Evolutionary conservation across 2,797 vertebrate genomes (phyloP).

Genomic region (Danio tinwini): DNA sequence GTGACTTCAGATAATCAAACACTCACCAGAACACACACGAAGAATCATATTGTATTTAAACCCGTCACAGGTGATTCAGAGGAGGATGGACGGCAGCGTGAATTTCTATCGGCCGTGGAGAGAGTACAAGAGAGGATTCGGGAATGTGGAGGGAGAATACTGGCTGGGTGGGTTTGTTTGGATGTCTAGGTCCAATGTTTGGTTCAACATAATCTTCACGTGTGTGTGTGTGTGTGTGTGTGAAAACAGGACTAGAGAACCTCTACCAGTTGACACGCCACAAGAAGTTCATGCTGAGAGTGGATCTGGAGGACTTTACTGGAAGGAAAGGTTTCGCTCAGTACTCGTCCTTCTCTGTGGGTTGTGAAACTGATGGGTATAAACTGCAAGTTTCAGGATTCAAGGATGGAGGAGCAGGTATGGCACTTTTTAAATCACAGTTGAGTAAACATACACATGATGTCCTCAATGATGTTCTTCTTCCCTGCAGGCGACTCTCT

Average conservation of each 20-base stretch:
- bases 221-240: background rate
- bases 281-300: slow-evolving; percentile 61
- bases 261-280: slow-evolving; percentile 62
- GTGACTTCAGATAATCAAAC: background rate
- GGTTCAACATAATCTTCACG: background rate
- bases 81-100: background rate
- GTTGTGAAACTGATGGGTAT: slow-evolving; percentile 58
- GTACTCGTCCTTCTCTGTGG: slow-evolving; percentile 62
- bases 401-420: slow-evolving; percentile 61
- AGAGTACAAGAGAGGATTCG: slow-evolving; percentile 10
- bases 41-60: too few species aligned
- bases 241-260: slow-evolving; percentile 61
- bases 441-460: too few species aligned
- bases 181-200: background rate
- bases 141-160: background rate
- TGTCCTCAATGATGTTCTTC: background rate
- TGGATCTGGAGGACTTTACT: slow-evolving; percentile 66
- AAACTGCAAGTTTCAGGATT: slow-evolving; percentile 64
- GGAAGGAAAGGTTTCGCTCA: slow-evolving; percentile 33
- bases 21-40: background rate
- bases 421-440: background rate
- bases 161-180: slow-evolving; percentile 2
- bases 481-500: slow-evolving; percentile 60
- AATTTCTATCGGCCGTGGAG: slow-evolving; percentile 10
- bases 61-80: too few species aligned